These are phyloP conservation scores for Mandrillus leucophaeus DNA, from an alignment of 2,113 vertebrate species.

Conservation along the genomic window DNA sequence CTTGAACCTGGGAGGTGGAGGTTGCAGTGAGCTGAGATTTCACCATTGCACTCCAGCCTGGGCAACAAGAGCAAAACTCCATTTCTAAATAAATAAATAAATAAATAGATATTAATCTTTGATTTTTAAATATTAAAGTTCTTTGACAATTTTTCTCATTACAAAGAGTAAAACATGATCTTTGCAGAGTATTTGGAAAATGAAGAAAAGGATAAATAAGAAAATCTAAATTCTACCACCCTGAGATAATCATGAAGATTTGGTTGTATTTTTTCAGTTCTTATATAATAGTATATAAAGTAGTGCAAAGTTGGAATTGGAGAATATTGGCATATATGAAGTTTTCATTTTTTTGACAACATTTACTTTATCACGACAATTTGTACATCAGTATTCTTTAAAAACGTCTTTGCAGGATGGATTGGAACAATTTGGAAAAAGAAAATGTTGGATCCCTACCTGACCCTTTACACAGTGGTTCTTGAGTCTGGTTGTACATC, in stretches of 20 bases:
- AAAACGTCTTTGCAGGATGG: background rate
- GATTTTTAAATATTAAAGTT: background rate
- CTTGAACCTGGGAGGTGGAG: background rate
- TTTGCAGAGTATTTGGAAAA: constrained; percentile 10
- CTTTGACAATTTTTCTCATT: background rate
- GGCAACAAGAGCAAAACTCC: too few species aligned
- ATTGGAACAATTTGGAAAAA: background rate
- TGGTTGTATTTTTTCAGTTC: background rate
- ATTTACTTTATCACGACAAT: background rate
- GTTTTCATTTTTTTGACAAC: background rate
- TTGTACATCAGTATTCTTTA: background rate
- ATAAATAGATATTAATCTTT: background rate
- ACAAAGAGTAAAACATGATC: background rate
- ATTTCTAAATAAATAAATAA: too few species aligned
- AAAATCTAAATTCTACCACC: background rate
- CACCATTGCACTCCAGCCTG: background rate
- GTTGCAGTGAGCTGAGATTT: background rate
- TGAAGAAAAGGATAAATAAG: background rate
- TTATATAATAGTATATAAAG: background rate
- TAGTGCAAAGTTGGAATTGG: background rate
- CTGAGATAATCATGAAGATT: background rate
- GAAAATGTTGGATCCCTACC: background rate
- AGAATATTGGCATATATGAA: background rate
- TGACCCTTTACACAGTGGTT: background rate
- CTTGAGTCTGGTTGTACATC: background rate